Conservation (phyloP, 2,888 invertebrate species). For the Melieria omissa region DNA sequence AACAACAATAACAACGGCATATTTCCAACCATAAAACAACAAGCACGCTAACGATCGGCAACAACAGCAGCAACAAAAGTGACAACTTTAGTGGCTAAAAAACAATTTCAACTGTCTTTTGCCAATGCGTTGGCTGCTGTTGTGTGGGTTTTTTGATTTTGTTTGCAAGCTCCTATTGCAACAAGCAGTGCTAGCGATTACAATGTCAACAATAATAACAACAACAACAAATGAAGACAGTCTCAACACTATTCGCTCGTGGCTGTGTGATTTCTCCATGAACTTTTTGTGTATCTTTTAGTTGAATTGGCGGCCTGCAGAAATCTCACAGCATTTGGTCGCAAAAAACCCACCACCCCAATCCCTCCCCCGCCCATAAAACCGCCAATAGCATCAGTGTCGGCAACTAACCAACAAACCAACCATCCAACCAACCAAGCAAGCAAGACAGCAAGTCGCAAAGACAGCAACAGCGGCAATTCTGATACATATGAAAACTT, state of each 20-base stretch:
- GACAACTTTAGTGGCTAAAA: neutral
- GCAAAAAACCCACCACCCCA: neutral
- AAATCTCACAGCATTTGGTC: no score
- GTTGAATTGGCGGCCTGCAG: no score
- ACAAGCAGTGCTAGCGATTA: no score
- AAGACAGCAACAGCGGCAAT: constrained; percentile 13
- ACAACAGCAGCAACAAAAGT: constrained; percentile 1
- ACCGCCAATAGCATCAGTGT: neutral
- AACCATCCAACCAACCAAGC: neutral
- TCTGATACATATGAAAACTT: constrained; percentile 49
- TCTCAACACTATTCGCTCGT: no score
- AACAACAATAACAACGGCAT: constrained; percentile 10
- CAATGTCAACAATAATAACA: no score
- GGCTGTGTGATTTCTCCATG: no score
- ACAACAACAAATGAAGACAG: no score
- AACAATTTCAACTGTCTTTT: neutral
- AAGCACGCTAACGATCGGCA: constrained; percentile 15
- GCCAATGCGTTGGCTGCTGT: no score
- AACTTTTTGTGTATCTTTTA: no score
- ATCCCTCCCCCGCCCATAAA: constrained; percentile 11
- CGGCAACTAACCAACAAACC: constrained; percentile 3
- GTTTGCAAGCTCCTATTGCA: no score
- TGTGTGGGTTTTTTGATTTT: no score
- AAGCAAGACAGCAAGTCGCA: neutral
- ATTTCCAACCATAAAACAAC: constrained; percentile 8